Evolutionary conservation across 2,888 invertebrate species (phyloP).

Genomic region (Spodoptera littoralis): DNA sequence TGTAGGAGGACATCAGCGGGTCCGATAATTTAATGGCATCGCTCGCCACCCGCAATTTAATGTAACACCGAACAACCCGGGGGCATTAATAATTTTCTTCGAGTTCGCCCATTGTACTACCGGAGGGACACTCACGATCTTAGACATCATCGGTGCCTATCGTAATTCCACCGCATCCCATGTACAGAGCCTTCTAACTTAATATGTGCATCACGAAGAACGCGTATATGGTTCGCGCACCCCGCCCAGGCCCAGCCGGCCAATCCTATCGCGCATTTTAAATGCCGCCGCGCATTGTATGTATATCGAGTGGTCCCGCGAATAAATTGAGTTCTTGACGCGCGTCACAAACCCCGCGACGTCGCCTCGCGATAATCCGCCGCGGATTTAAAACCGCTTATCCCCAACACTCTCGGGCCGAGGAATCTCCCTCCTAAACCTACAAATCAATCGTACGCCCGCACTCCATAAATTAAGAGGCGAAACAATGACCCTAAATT

Average conservation of each 20-base stretch:
- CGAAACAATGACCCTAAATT: conserved; percentile 88
- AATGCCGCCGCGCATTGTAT: conserved; percentile 85
- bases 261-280: conserved; percentile 86
- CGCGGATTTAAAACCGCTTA: conserved; percentile 68
- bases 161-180: conserved; percentile 81
- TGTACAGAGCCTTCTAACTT: conserved; percentile 85
- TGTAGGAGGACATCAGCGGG: conserved; percentile 65
- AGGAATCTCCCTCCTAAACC: conserved; percentile 78
- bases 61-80: conserved; percentile 69
- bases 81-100: conserved; percentile 77
- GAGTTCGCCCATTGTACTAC: conserved; percentile 74
- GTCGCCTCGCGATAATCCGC: conserved; percentile 61
- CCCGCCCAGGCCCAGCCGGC: conserved; percentile 80
- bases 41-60: conserved; percentile 78
- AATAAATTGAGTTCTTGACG: conserved; percentile 86
- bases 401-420: conserved; percentile 72
- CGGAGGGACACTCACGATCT: conserved; percentile 80
- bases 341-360: conserved; percentile 54
- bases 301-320: conserved; percentile 81
- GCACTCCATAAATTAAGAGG: conserved; percentile 87
- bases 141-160: conserved; percentile 78
- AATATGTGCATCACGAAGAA: conserved; percentile 88
- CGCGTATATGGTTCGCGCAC: conserved; percentile 82
- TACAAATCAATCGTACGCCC: conserved; percentile 86
- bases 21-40: conserved; percentile 76